These are phyloP conservation scores for Notechis scutatus DNA, from an alignment of 2,113 vertebrate genomes.

Conservation along the genomic window DNA sequence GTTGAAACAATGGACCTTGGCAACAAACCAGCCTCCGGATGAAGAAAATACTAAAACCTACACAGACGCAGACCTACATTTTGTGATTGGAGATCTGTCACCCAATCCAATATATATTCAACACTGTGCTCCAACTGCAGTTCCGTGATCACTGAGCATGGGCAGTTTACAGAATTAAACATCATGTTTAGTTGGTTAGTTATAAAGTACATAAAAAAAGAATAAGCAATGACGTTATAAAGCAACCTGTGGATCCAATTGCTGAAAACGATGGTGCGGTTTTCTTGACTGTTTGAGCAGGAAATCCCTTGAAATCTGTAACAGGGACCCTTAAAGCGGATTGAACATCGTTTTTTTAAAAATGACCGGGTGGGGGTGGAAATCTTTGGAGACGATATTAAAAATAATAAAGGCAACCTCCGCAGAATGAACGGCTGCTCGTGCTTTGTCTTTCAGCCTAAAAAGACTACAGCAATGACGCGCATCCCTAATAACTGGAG, in stretches of 20 bases:
- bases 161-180: background rate
- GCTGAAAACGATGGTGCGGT: background rate
- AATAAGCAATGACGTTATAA: background rate
- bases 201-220: background rate
- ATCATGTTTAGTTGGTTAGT: background rate
- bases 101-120: background rate
- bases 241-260: background rate
- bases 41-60: background rate
- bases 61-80: background rate
- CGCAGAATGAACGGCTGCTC: background rate
- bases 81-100: background rate
- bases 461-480: background rate
- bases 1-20: background rate
- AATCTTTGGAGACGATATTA: background rate
- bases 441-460: background rate
- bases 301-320: background rate
- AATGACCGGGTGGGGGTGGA: background rate
- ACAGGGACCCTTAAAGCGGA: background rate
- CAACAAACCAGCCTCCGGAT: background rate
- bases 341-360: background rate
- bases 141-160: background rate
- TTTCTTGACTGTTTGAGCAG: background rate
- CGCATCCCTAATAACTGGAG: background rate
- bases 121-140: background rate
- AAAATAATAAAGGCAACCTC: background rate